Conservation (phyloP, 92 coral and sea anemone species). For the Scolanthus callimorphus region DNA sequence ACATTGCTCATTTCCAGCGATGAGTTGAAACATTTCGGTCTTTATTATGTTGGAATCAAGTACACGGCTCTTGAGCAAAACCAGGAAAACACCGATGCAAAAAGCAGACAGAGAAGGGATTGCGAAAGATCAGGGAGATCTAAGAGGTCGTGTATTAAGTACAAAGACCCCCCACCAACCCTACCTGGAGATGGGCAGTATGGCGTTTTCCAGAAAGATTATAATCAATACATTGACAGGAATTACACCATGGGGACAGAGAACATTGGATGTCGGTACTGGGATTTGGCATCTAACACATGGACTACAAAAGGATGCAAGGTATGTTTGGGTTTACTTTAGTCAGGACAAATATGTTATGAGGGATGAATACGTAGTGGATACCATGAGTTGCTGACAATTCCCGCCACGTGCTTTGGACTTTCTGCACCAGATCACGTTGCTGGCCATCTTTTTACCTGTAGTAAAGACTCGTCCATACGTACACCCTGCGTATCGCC, state of each 20-base stretch:
- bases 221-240: slow-evolving; percentile 30
- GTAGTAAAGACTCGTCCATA: too few species aligned
- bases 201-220: slow-evolving; percentile 14
- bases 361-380: too few species aligned
- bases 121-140: slow-evolving; percentile 43
- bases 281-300: slow-evolving; percentile 41
- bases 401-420: background rate
- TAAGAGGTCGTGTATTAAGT: slow-evolving; percentile 69
- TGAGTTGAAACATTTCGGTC: slow-evolving; percentile 21
- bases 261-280: slow-evolving; percentile 60
- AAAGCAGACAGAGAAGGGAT: slow-evolving; percentile 39
- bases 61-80: slow-evolving; percentile 1
- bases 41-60: slow-evolving; percentile 47
- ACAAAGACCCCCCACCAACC: slow-evolving; percentile 79
- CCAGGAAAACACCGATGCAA: slow-evolving; percentile 6
- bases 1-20: slow-evolving; percentile 28
- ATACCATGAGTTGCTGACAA: background rate
- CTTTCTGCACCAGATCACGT: too few species aligned
- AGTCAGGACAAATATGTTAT: too few species aligned
- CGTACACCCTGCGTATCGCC: too few species aligned
- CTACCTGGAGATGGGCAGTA: slow-evolving; percentile 49
- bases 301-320: slow-evolving; percentile 67
- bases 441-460: too few species aligned
- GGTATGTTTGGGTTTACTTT: too few species aligned
- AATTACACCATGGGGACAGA: slow-evolving; percentile 51